Percentiles rank a stretch among this genome's conserved stretches.
Evolutionary conservation across 2,113 vertebrate genomes (phyloP).

Genomic region (Pungitius pungitius): DNA sequence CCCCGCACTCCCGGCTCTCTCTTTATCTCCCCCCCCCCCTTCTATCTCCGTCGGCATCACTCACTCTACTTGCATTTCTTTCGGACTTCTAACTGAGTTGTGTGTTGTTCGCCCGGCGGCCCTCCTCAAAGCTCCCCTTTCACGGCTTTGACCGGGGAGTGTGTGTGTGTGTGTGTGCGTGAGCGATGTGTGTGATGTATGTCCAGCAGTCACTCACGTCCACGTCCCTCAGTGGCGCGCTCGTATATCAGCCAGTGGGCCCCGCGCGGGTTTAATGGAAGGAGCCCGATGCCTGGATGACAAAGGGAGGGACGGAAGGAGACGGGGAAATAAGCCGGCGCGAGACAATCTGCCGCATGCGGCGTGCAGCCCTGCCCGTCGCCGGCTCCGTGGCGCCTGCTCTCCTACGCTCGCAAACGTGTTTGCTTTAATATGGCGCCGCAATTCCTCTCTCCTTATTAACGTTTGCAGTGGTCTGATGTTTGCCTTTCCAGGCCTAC

Average conservation of each 20-base stretch:
- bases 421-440: neutral
- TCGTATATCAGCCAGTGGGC: slow-evolving; percentile 65
- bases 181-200: slow-evolving; percentile 69
- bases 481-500: slow-evolving; percentile 1
- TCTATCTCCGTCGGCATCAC: slow-evolving; percentile 43
- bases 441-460: neutral
- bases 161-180: slow-evolving; percentile 56
- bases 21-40: neutral
- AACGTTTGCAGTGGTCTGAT: neutral
- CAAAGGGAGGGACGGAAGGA: slow-evolving; percentile 41
- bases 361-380: neutral
- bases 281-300: slow-evolving; percentile 48
- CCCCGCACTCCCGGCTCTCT: neutral
- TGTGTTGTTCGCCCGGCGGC: slow-evolving; percentile 63
- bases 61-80: slow-evolving; percentile 58
- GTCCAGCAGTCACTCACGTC: slow-evolving; percentile 72
- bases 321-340: slow-evolving; percentile 41
- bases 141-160: slow-evolving; percentile 56
- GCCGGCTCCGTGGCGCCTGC: neutral
- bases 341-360: neutral
- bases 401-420: neutral
- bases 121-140: slow-evolving; percentile 61
- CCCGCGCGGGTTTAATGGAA: slow-evolving; percentile 56
- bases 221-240: slow-evolving; percentile 52
- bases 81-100: slow-evolving; percentile 69